Evolutionary conservation across 2,797 vertebrate genomes (phyloP), one percentile per base, ranked within the genome.

Genomic region (Halcyon leucocephala): DNA sequence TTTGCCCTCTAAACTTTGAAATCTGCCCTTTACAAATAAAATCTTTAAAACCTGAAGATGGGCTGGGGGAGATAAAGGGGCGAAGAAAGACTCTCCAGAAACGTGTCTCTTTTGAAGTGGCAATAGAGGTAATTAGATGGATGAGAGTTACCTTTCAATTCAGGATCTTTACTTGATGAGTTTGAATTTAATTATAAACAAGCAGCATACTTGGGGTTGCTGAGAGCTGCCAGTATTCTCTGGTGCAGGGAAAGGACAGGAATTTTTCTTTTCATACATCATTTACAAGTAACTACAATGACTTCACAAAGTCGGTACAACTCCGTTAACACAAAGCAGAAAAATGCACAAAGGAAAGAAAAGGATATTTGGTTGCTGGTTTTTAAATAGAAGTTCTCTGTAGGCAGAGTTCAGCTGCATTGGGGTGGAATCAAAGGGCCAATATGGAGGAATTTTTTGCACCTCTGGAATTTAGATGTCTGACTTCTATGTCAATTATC

Each of bases 281-380:
- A 93, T 97, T 97, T 96, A 96, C 89, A 90, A 94, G 92, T 88
- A 93, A 80, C 85, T 90, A 88, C 95, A 92, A 69, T 93, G 92
- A 89, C 90, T 96, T 88, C 82, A 71, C 89, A 86, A 97, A 96
- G 92, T 95, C 67, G 1, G 70, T 61, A 86, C 67, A 89, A 90
- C 61, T 89, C 74, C 26, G 35, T 54, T 54, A 86, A 86, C 85
- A 91, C 90, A 95, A 88, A 93, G 89, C 67, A 80, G 72, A 41
- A 60, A 61, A 57, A 86, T 28, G 81, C 82, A 93, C 84, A 91
- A 96, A 97, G 90, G 82, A 42, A 88, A 93, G 83, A 89, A 90
- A 77, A 74, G 77, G 74, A 41, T 74, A 73, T 88, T 93, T 96
- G 93, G 72, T 74, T 88, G 82, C 60, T 85, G 70, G 28, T 69